Conservation (phyloP, 2,113 vertebrate species). For the Suricata suricatta region DNA sequence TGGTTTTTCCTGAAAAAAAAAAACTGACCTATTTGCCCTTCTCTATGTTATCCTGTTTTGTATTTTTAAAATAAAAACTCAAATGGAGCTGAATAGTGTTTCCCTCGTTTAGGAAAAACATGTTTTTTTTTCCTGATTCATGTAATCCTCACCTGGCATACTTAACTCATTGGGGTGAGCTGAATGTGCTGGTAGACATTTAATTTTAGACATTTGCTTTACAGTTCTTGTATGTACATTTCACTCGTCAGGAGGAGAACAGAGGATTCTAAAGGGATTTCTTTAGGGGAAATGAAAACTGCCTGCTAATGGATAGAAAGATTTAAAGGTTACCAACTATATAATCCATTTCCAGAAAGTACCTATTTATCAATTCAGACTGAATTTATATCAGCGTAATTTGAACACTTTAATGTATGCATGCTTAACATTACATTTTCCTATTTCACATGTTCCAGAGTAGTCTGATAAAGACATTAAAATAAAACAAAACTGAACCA, state of each 20-base stretch:
- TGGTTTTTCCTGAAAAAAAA: neutral
- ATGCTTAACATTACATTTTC: neutral
- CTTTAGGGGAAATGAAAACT: constrained; percentile 17
- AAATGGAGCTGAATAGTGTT: neutral
- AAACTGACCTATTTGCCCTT: neutral
- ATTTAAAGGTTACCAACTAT: constrained; percentile 17
- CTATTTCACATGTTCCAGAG: neutral
- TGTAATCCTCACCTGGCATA: neutral
- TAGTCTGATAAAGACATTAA: constrained; percentile 39
- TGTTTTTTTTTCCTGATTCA: neutral
- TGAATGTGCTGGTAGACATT: neutral
- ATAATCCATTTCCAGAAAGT: constrained; percentile 38
- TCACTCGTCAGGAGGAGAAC: neutral
- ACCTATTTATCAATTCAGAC: neutral
- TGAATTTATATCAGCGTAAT: constrained; percentile 8
- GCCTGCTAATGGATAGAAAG: neutral
- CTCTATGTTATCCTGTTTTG: neutral
- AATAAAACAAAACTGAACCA: constrained; percentile 28
- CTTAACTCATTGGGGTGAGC: neutral
- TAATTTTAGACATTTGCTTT: neutral
- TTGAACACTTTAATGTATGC: neutral
- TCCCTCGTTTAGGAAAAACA: neutral
- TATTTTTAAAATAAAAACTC: neutral
- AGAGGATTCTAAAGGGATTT: neutral
- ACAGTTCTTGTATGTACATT: neutral